Conservation (phyloP, 2,113 vertebrate species). For the Numida meleagris region DNA sequence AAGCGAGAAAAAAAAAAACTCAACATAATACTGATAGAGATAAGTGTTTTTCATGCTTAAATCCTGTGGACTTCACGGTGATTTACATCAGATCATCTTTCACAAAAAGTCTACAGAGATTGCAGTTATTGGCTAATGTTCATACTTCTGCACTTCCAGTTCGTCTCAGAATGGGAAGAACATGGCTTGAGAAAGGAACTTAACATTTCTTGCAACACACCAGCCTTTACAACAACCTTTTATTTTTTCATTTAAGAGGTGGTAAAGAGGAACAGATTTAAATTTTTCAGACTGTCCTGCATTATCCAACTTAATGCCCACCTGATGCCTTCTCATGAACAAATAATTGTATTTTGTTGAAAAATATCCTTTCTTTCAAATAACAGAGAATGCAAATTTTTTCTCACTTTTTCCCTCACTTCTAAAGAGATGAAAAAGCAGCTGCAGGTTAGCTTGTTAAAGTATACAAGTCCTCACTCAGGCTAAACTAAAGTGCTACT, state of each 20-base stretch:
- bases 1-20: neutral
- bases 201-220: neutral
- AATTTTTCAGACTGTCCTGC: neutral
- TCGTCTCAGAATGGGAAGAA: neutral
- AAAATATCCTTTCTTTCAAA: neutral
- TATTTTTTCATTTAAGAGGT: neutral
- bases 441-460: neutral
- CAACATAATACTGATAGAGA: neutral
- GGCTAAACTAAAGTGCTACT: constrained; percentile 39
- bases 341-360: constrained; percentile 8
- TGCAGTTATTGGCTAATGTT: neutral
- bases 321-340: neutral
- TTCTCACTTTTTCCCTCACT: too few relatives aligned
- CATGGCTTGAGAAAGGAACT: neutral
- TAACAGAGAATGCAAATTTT: neutral
- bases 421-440: neutral
- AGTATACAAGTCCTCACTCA: neutral
- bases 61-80: neutral
- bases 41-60: neutral
- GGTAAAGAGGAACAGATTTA: neutral
- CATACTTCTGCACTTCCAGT: neutral
- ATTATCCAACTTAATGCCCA: neutral
- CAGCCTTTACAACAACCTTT: neutral
- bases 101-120: neutral
- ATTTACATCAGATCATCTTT: neutral